These are phyloP conservation scores for Gopherus evgoodei DNA, from an alignment of 2,113 vertebrate species.

Conservation along the genomic window DNA sequence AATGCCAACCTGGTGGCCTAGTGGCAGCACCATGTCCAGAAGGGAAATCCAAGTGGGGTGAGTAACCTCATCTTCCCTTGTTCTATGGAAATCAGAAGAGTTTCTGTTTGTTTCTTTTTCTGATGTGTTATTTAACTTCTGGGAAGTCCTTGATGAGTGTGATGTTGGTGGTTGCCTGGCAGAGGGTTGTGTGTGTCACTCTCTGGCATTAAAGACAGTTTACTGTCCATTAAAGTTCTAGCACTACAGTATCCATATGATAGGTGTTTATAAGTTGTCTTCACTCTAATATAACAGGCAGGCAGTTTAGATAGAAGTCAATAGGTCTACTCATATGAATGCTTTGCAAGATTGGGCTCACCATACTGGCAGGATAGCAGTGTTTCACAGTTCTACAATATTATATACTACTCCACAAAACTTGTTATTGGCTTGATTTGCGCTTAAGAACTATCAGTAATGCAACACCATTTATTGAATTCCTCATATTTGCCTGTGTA, in stretches of 20 bases:
- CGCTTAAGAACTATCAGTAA: neutral
- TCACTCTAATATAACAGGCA: neutral
- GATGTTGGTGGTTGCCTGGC: neutral
- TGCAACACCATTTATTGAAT: neutral
- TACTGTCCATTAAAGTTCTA: neutral
- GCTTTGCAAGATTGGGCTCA: neutral
- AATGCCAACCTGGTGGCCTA: neutral
- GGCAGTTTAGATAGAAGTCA: neutral
- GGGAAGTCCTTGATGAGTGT: neutral
- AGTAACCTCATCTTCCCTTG: neutral
- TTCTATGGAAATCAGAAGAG: neutral
- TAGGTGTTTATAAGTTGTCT: neutral
- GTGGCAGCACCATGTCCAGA: conserved; percentile 19
- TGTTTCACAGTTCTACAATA: neutral
- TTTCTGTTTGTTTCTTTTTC: conserved; percentile 12
- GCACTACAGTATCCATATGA: neutral
- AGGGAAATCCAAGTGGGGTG: neutral
- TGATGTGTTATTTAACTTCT: neutral
- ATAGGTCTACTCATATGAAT: neutral
- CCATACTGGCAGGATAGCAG: neutral
- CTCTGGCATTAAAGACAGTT: neutral
- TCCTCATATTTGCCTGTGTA: neutral
- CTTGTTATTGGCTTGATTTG: neutral
- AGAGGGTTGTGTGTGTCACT: neutral
- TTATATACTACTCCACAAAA: neutral